These are phyloP conservation scores for Mesembrinibis cayennensis DNA, from an alignment of 2,113 vertebrate species.

Conservation along the genomic window DNA sequence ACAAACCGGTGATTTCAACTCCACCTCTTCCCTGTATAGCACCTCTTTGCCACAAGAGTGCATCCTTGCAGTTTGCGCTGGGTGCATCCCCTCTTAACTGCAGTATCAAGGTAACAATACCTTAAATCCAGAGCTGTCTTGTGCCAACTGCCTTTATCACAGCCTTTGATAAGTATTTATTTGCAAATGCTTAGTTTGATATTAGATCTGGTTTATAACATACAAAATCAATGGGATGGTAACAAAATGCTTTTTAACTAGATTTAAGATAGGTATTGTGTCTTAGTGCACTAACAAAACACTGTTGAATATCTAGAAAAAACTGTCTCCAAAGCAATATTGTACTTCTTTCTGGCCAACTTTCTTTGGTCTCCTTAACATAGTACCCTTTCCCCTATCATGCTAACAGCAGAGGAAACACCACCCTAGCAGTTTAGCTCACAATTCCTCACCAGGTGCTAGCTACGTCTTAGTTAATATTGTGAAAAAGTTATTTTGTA, in stretches of 20 bases:
- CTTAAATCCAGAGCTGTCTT: neutral
- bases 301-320: neutral
- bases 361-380: neutral
- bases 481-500: neutral
- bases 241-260: neutral
- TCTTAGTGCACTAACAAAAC: neutral
- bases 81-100: neutral
- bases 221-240: neutral
- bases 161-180: neutral
- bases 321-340: neutral
- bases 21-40: neutral
- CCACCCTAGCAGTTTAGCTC: neutral
- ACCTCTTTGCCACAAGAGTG: constrained; percentile 33
- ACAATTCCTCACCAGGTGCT: neutral
- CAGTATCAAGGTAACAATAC: neutral
- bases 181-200: neutral
- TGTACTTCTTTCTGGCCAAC: neutral
- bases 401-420: neutral
- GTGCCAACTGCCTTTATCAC: neutral
- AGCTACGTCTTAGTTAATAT: neutral
- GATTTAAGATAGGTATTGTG: neutral
- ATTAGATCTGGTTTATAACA: neutral
- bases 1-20: neutral
- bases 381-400: neutral
- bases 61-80: constrained; percentile 6